Evolutionary conservation across 2,797 vertebrate genomes (phyloP).

Genomic region (Alosa sapidissima): DNA sequence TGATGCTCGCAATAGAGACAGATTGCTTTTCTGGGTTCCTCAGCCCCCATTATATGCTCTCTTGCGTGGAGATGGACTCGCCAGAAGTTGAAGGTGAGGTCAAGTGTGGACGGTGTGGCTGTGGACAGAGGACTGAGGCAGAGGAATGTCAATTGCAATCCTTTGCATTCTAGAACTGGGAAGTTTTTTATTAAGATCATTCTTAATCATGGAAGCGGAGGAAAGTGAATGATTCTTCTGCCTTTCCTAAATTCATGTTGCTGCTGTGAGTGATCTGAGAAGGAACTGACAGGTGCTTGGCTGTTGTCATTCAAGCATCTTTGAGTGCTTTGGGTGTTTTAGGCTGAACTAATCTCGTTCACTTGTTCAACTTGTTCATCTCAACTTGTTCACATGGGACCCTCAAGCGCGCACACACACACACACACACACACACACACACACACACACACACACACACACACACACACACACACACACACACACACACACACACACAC

Average conservation of each 20-base stretch:
- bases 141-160: background rate
- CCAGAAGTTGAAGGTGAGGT: background rate
- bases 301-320: background rate
- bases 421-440: too few relatives aligned
- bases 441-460: too few relatives aligned
- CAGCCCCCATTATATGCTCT: background rate
- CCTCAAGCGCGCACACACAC: too few relatives aligned
- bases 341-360: background rate
- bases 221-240: background rate
- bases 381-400: too few relatives aligned
- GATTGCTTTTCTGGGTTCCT: slow-evolving; percentile 27
- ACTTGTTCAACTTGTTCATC: background rate
- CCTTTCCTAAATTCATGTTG: background rate
- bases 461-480: too few relatives aligned
- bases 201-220: background rate
- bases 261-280: background rate
- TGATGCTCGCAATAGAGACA: slow-evolving; percentile 23
- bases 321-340: background rate
- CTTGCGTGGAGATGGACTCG: background rate
- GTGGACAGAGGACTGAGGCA: background rate
- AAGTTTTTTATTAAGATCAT: background rate
- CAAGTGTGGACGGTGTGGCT: background rate
- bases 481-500: too few relatives aligned
- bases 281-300: background rate
- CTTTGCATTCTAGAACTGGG: background rate